Evolutionary conservation across 1,140 invertebrate genomes (phyloP).

Genomic region (Aricia agestis): DNA sequence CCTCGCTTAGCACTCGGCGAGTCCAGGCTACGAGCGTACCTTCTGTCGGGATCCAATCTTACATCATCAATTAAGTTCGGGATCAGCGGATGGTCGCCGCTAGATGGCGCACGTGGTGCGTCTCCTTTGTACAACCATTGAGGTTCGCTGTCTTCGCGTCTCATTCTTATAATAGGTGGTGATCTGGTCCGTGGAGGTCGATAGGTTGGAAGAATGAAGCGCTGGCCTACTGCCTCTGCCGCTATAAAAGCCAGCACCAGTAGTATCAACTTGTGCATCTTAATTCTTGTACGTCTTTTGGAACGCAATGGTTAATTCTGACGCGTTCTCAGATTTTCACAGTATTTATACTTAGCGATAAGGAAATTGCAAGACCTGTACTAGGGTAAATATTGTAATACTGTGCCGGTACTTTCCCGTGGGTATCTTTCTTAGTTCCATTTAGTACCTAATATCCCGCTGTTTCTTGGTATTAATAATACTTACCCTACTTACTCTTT

Average conservation of each 20-base stretch:
- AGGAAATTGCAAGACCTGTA: background rate
- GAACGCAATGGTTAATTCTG: background rate
- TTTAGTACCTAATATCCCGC: too few species aligned
- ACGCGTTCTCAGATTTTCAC: background rate
- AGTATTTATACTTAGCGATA: slow-evolving; percentile 5
- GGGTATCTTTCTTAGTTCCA: background rate
- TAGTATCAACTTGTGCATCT: background rate
- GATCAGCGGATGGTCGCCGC: slow-evolving; percentile 42
- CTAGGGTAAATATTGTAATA: too few species aligned
- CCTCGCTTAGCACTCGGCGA: slow-evolving; percentile 42
- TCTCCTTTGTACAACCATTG: slow-evolving; percentile 48
- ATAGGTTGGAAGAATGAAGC: slow-evolving; percentile 42
- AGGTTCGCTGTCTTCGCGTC: slow-evolving; percentile 38
- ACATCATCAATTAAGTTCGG: slow-evolving; percentile 47
- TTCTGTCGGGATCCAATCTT: slow-evolving; percentile 41
- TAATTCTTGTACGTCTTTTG: background rate
- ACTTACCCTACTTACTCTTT: too few species aligned
- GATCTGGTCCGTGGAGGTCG: slow-evolving; percentile 33
- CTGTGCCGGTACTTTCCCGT: background rate
- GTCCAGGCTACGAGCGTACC: slow-evolving; percentile 35
- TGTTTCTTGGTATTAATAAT: too few species aligned
- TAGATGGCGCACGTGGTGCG: slow-evolving; percentile 37
- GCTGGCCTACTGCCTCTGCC: slow-evolving; percentile 34
- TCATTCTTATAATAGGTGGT: slow-evolving; percentile 32
- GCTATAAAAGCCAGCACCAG: slow-evolving; percentile 3